Evolutionary conservation across 2,888 invertebrate species (phyloP), one percentile per base, ranked within the genome.

Genomic region (Drosophila prolongata): DNA sequence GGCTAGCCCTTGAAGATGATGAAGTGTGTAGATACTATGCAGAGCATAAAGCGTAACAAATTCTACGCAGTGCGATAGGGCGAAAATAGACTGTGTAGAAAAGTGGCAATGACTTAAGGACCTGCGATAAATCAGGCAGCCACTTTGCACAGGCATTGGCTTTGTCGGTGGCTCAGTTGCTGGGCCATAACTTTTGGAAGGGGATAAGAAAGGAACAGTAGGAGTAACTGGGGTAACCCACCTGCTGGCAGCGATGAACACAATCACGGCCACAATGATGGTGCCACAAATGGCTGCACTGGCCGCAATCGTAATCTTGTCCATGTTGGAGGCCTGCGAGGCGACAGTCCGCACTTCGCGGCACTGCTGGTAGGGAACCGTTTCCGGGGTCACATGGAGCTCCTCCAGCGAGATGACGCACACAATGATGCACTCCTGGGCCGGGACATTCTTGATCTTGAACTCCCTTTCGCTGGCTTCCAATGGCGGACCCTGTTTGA

Each of bases 211-310:
- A 46, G 14, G 30, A 16, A 27, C 24, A 24, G 27, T 24, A n/a
- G 40, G 34, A 10, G 16, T 13, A 16, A 40, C 11, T 9, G 9
- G 11, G 40, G 2, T 10, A 11, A 35, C 88, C 89, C 77, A 92
- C 92, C 92, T 94, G 79, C 96, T 97, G 24, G 97, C 97, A 52
- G 97, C 97, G 58, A 98, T 95, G 92, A 98, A 97, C 78, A 98
- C 95, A 79, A 98, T 95, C 64, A 98, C 97, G 0, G 97, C 98
- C 49, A 97, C 95, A 67, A 98, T 96, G 83, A 98, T 97, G 44
- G 97, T 97, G 44, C 96, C 97, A 92, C 98, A 98, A 90, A 98
- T 98, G 64, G 97, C 97, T 19, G 97, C 97, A 90, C 97, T 97
- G 4, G 97, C 97, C 27, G 97, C 97, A 89, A 98, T 98, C 57